These are phyloP conservation scores for Malurus splendens DNA, from an alignment of 2,797 vertebrate species.

Conservation along the genomic window DNA sequence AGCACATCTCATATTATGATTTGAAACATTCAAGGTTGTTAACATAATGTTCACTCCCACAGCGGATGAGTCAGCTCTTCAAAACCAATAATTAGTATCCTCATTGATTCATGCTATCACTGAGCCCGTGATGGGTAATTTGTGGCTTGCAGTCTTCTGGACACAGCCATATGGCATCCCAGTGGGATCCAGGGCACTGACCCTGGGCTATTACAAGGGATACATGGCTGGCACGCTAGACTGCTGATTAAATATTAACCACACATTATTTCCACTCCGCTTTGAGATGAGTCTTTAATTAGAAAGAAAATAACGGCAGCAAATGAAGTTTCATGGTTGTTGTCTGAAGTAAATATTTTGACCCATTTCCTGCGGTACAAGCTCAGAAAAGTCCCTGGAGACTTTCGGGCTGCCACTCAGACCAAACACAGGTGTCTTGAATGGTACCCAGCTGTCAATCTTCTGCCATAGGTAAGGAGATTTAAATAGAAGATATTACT, in stretches of 20 bases:
- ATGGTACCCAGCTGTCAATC: background rate
- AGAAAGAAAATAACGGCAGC: conserved; percentile 41
- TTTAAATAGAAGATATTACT: conserved; percentile 1
- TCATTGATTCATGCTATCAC: conserved; percentile 23
- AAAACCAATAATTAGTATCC: conserved; percentile 37
- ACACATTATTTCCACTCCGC: conserved; percentile 47
- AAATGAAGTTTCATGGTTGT: conserved; percentile 48
- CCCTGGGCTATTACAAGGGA: conserved; percentile 32
- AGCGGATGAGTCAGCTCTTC: conserved; percentile 2
- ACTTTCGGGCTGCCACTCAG: background rate
- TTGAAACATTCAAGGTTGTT: conserved; percentile 16
- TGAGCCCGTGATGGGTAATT: background rate
- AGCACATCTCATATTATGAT: background rate
- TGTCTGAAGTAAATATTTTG: conserved; percentile 60
- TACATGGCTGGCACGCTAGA: background rate
- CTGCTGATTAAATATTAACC: conserved; percentile 57
- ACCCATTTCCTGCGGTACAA: conserved; percentile 5
- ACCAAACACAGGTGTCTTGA: background rate
- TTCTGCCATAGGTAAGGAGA: background rate
- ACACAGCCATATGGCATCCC: conserved; percentile 17
- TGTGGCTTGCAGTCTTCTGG: conserved; percentile 38
- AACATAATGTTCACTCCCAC: conserved; percentile 28
- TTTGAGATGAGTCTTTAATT: conserved; percentile 57
- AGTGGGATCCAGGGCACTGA: conserved; percentile 1
- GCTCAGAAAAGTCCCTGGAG: background rate